Percentiles rank a stretch among this genome's conserved stretches.
Evolutionary conservation across 2,113 vertebrate species (phyloP).

Genomic region (Sebastes schlegelii): DNA sequence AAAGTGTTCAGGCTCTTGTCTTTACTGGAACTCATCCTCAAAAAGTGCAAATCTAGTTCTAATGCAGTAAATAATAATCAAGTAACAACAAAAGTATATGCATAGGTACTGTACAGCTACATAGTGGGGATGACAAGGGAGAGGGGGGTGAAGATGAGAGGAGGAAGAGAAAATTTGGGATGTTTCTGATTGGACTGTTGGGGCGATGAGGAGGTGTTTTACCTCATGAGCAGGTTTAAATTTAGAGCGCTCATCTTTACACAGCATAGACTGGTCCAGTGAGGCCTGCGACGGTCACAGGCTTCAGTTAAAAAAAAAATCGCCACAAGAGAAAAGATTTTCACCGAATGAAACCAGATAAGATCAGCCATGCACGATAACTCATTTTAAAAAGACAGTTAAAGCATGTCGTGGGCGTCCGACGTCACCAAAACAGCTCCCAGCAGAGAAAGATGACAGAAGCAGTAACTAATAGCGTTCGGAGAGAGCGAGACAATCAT

Average conservation of each 20-base stretch:
- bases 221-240: slow-evolving; percentile 65
- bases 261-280: slow-evolving; percentile 87
- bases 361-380: slow-evolving; percentile 44
- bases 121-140: slow-evolving; percentile 32
- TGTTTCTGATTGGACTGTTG: slow-evolving; percentile 37
- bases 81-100: slow-evolving; percentile 77
- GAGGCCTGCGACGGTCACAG: slow-evolving; percentile 73
- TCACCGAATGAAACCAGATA: slow-evolving; percentile 23
- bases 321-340: background rate
- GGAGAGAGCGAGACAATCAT: slow-evolving; percentile 55
- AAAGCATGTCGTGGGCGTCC: slow-evolving; percentile 57
- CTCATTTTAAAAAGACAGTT: slow-evolving; percentile 32
- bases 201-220: slow-evolving; percentile 20
- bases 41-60: slow-evolving; percentile 83
- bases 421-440: slow-evolving; percentile 51
- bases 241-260: slow-evolving; percentile 75
- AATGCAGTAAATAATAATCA: slow-evolving; percentile 75
- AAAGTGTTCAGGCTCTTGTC: slow-evolving; percentile 67
- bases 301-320: slow-evolving; percentile 23
- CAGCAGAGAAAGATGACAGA: slow-evolving; percentile 51
- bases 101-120: slow-evolving; percentile 81
- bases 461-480: slow-evolving; percentile 36
- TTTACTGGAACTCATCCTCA: slow-evolving; percentile 70
- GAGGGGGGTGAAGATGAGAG: slow-evolving; percentile 1
- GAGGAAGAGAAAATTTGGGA: slow-evolving; percentile 30